phyloP scores from a whole-genome alignment of 2,113 vertebrate genomes.

The Ophiodon elongatus region DNA sequence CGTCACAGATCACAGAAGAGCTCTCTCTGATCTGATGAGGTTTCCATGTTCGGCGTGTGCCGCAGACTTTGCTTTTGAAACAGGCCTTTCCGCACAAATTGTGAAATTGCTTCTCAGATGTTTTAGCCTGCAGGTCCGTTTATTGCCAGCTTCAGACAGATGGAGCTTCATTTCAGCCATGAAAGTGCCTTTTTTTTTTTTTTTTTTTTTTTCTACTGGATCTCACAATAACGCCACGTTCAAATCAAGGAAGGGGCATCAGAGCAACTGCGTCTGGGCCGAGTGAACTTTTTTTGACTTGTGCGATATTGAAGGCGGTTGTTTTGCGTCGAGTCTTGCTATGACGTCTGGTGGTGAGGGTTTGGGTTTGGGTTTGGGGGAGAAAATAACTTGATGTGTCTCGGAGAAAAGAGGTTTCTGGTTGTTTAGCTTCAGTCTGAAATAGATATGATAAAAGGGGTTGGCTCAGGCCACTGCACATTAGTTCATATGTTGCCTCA shows the following conservation, averaged over 20 bases:
- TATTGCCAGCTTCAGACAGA: conserved; percentile 47
- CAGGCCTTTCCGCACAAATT: not conserved
- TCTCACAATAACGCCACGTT: not conserved
- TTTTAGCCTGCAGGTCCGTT: conserved; percentile 39
- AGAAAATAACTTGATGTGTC: not conserved
- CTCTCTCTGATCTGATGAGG: conserved; percentile 15
- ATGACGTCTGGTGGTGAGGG: not conserved
- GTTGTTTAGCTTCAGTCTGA: not conserved
- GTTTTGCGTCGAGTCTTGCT: not conserved
- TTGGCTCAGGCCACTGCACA: not conserved
- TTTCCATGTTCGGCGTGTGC: conserved; percentile 8
- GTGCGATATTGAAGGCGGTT: not conserved
- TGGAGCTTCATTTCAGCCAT: conserved; percentile 27
- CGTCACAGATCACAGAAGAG: conserved; percentile 4
- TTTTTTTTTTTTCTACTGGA: not conserved
- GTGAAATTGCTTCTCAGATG: conserved; percentile 45
- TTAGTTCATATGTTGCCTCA: not conserved
- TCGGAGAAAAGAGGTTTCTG: conserved; percentile 17
- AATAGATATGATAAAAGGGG: not conserved
- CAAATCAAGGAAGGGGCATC: not conserved
- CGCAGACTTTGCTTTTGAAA: conserved; percentile 21
- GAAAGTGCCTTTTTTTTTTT: conserved; percentile 8
- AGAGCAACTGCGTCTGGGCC: not conserved
- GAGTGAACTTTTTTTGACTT: not conserved
- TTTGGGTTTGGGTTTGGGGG: too few species aligned